Conservation (phyloP, 2,797 vertebrate genomes). For the Gastrophryne carolinensis region DNA sequence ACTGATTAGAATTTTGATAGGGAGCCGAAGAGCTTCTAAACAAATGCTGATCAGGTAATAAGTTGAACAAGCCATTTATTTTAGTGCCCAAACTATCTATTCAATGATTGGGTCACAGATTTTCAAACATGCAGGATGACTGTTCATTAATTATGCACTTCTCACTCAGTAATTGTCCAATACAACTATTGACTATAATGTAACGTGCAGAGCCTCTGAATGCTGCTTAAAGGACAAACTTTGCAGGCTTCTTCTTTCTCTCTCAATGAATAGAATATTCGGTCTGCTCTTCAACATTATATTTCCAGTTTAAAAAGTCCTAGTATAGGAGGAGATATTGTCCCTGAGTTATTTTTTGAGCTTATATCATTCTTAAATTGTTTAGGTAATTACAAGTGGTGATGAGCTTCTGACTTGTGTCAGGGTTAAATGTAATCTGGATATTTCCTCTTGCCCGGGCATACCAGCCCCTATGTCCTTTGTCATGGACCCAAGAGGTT, state of each 20-base stretch:
- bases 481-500: too few relatives aligned
- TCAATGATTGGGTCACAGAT: conserved; percentile 56
- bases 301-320: too few relatives aligned
- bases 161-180: conserved; percentile 55
- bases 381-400: too few relatives aligned
- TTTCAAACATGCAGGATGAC: conserved; percentile 53
- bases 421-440: too few relatives aligned
- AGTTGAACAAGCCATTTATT: conserved; percentile 64
- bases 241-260: conserved; percentile 8
- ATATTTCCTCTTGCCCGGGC: too few relatives aligned
- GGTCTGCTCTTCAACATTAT: too few relatives aligned
- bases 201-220: conserved; percentile 43
- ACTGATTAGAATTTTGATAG: conserved; percentile 61
- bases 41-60: conserved; percentile 60
- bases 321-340: too few relatives aligned
- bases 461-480: too few relatives aligned
- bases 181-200: conserved; percentile 56
- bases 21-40: conserved; percentile 59
- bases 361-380: too few relatives aligned
- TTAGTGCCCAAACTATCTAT: conserved; percentile 54
- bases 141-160: conserved; percentile 60
- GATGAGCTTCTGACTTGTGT: too few relatives aligned
- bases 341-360: too few relatives aligned
- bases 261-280: too few relatives aligned
- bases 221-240: conserved; percentile 48